Conservation (phyloP, 2,113 vertebrate species). For the Hystrix cristata region DNA sequence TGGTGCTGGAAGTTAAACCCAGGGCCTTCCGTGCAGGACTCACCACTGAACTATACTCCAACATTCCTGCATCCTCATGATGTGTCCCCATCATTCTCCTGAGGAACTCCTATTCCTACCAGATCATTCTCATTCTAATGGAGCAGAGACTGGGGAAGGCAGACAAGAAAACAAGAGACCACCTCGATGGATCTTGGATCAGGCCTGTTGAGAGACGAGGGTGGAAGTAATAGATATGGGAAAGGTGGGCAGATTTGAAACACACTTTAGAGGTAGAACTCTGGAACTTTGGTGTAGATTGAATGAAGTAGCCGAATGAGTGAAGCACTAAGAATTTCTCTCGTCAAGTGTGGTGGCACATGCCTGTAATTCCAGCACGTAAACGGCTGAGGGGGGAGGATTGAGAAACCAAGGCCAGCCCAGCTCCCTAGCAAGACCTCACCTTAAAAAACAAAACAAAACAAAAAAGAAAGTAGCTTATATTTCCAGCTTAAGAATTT, state of each 20-base stretch:
- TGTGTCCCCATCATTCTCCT: neutral
- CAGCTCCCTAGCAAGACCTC: neutral
- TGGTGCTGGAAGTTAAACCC: neutral
- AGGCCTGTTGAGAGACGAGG: neutral
- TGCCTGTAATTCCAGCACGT: neutral
- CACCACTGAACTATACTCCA: neutral
- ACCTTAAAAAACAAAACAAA: neutral
- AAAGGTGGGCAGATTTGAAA: neutral
- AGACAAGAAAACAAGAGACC: neutral
- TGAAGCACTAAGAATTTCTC: neutral
- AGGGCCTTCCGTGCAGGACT: neutral
- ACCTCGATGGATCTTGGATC: neutral
- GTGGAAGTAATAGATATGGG: neutral
- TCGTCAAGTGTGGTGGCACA: neutral
- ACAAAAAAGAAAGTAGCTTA: neutral
- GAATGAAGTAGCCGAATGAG: neutral
- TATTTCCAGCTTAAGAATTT: slow-evolving; percentile 6
- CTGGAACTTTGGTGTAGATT: neutral
- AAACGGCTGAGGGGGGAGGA: neutral
- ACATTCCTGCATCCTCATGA: neutral
- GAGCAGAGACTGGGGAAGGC: neutral
- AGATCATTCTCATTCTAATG: neutral
- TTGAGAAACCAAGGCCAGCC: too few relatives aligned
- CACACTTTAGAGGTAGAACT: neutral
- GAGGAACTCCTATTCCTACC: neutral